Base-by-base conservation (phyloP, 2,113 vertebrate species). In the Eleginops maclovinus region DNA sequence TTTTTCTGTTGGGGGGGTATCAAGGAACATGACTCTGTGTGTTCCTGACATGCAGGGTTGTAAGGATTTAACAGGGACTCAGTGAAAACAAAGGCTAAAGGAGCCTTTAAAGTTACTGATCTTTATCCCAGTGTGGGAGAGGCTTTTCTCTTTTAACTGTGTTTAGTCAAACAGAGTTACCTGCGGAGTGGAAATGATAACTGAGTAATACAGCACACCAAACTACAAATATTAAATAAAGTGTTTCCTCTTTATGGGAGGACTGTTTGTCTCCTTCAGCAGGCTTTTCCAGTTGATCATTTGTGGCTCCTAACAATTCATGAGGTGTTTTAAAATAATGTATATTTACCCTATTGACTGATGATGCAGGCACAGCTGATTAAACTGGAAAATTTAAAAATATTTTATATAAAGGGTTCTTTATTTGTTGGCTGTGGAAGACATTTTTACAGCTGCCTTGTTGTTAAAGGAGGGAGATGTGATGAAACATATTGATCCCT, bases 1-100 rank as follows among this genome's bases (percentile, higher is more conserved):
- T 75, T 76, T 71, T 88, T 75, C 69, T 87, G 86, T 85, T 79
- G 44, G 78, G 54, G 26, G 67, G 54, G 58, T 81, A 69, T 72
- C 75, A 64, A 5, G 19, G 82, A 75, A 61, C 80, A 67, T 63
- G 53, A 31, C 44, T 66, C 4, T 65, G 72, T 46, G 55, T 46
- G 49, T 55, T 31, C 56, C 31, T 43, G 54, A 36, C 15, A 43
- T 19, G 56, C 26, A 56, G 9, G 4, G 13, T 24, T 24, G 51
- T 49, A 36, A 40, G n/a, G 15, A 43, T 76, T 82, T 53, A 64
- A 53, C 50, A 24, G 43, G 55, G 21, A 63, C 59, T 26, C 19
- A 40, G n/a, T 64, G 65, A 87, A 79, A 54, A 59, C 61, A 17
- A 66, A 85, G 74, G 68, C 60, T 19, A 81, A 68, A 76, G 36